These are phyloP conservation scores for Struthidea cinerea DNA, from an alignment of 2,113 vertebrate genomes.

Conservation along the genomic window DNA sequence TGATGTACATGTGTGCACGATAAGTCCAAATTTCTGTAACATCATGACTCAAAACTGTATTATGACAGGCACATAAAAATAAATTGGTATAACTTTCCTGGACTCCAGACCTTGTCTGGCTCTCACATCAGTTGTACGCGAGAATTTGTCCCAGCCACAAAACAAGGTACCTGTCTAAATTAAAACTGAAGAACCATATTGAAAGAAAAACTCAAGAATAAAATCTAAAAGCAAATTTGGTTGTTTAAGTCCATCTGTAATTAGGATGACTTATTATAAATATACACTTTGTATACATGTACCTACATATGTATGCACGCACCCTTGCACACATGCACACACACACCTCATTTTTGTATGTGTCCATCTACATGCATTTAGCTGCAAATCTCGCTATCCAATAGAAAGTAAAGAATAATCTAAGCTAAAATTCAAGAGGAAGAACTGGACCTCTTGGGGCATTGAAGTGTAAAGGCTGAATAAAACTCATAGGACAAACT, in stretches of 20 bases:
- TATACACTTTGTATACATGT: not conserved
- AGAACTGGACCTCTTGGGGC: not conserved
- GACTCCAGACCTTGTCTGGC: not conserved
- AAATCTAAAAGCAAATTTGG: not conserved
- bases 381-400: not conserved
- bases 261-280: not conserved
- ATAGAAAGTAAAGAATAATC: not conserved
- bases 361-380: not conserved
- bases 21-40: not conserved
- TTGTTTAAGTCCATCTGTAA: not conserved
- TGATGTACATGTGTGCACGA: not conserved
- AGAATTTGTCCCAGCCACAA: not conserved
- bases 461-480: not conserved
- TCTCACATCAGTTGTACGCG: not conserved
- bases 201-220: not conserved
- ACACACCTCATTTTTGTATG: not conserved
- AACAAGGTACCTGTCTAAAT: not conserved
- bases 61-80: not conserved
- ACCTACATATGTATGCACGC: fast-evolving
- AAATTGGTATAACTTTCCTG: not conserved
- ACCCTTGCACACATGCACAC: fast-evolving
- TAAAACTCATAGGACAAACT: not conserved
- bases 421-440: not conserved
- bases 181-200: not conserved
- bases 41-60: not conserved